These are phyloP conservation scores for Desmodus rotundus DNA, from an alignment of 2,113 vertebrate genomes.

Conservation along the genomic window DNA sequence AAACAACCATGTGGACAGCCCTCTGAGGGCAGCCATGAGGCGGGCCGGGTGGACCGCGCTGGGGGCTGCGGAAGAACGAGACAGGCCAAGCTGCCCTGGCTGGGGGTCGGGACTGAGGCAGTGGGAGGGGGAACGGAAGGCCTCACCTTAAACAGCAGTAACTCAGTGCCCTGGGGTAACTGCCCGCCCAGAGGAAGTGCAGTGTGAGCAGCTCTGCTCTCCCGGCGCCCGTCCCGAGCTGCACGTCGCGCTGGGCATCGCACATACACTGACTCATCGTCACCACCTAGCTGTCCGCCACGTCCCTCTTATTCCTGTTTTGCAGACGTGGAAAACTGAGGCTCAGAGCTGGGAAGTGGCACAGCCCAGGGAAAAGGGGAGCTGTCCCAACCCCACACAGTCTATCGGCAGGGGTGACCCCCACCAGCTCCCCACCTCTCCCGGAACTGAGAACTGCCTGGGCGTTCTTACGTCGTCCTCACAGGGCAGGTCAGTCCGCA, in stretches of 20 bases:
- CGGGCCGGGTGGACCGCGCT: too few relatives aligned
- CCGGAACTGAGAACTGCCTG: not conserved
- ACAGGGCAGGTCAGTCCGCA: not conserved
- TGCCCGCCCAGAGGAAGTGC: too few relatives aligned
- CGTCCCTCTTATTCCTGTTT: not conserved
- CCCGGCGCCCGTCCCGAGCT: not conserved
- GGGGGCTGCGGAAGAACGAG: not conserved
- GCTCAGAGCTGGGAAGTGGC: not conserved
- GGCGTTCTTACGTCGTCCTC: not conserved
- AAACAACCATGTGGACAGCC: not conserved
- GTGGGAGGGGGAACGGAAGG: not conserved
- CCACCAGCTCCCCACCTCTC: not conserved
- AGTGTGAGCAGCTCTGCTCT: too few relatives aligned
- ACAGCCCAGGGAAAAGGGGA: not conserved
- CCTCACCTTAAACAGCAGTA: not conserved
- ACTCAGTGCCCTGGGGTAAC: not conserved
- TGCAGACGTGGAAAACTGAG: not conserved
- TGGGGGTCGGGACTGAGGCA: not conserved
- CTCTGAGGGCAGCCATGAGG: not conserved
- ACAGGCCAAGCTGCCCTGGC: not conserved
- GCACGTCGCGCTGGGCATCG: rapidly evolving
- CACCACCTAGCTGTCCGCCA: too few relatives aligned
- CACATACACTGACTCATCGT: not conserved
- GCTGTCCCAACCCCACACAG: rapidly evolving
- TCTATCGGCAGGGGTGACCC: not conserved